Base-by-base conservation (phyloP, 2,797 vertebrate species). In the Tympanoctomys barrerae region DNA sequence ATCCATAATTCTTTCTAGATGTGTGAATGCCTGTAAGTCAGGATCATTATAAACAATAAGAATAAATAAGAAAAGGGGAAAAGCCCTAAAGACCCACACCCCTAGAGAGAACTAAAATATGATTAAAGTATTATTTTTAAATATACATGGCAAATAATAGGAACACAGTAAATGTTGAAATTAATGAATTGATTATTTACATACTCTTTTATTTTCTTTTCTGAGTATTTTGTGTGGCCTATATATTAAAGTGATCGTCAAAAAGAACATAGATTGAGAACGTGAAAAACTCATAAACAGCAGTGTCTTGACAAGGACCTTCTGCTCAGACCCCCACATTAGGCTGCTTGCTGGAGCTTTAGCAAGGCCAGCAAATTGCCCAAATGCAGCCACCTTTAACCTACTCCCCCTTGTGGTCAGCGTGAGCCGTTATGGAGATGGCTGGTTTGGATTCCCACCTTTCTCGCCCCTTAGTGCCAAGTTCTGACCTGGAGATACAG, bases 331-430 rank as follows among this genome's bases (percentile, higher is more conserved):
- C 11, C 59, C n/a, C n/a, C 33, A 8, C 22, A 2, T 22, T 6
- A 31, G 31, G 7, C 46, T 71, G 22, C 36, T n/a, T 13, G 39
- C 42, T 54, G 19, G 8, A n/a, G 14, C 28, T 10, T 62, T 18
- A 26, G 9, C 9, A 33, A 57, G 36, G 39, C 3, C 24, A 52
- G 36, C 16, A 42, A 77, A 71, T 92, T 89, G 88, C 70, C 85
- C 61, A 1, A 54, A 85, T 16, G 33, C 87, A 33, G 39, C 39
- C 71, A 18, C 8, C 87, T 93, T 89, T 73, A 78, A 71, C 39
- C 24, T 92, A 46, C 95, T 94, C 93, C 91, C 73, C 70, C 91
- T 93, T 73, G 96, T 94, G 95, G 95, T 59, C 62, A 93, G 62
- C 82, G 87, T n/a, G 62, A 96, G 73, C 68, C 36, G 62, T 36